Evolutionary conservation across 2,113 vertebrate genomes (phyloP), one percentile per base, ranked within the genome.

Genomic region (Otis tarda): DNA sequence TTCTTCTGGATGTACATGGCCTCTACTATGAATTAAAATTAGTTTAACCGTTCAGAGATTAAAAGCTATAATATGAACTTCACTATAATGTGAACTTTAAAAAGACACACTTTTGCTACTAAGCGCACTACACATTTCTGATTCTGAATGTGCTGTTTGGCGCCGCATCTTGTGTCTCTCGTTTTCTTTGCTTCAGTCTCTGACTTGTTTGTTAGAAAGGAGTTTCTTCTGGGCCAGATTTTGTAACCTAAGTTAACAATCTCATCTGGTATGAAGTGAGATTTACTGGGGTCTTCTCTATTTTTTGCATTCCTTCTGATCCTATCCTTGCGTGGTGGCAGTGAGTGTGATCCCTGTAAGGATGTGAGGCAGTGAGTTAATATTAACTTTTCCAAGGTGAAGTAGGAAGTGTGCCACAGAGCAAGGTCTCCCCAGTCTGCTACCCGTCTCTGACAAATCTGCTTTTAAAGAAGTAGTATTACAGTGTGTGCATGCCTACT

Each of bases 311-410:
- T 78, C 10, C 30, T 71, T 74, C 41, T 55, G 59, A n/a, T 52
- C n/a, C 25, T 73, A 39, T 59, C 19, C 19, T 69, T 64, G 10
- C 13, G 24, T 3, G 1, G 63, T 68, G 52, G 67, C 24, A 47
- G 30, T 0, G 5, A 69, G 18, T 39, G 35, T 39, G 35, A 81
- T 87, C 28, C 31, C 14, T 31, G 20, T 67, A 59, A 87, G 78
- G 81, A 47, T 52, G 43, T 31, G 39, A 83, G 60, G 31, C 0
- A 0, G 7, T 56, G n/a, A 8, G 61, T 93, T 87, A 95, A 91
- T 88, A 92, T 74, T 94, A 92, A 93, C 85, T 75, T 60, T 22
- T 31, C 64, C 37, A 57, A 89, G 92, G 79, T 86, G 63, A 77
- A 76, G 73, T 31, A 59, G 25, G 45, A 55, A 27, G 12, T 77